A percentile compares a stretch with the other conserved stretches of the same genome.
phyloP scores from a whole-genome alignment of 2,888 invertebrate species.

The Synergus umbraculus region DNA sequence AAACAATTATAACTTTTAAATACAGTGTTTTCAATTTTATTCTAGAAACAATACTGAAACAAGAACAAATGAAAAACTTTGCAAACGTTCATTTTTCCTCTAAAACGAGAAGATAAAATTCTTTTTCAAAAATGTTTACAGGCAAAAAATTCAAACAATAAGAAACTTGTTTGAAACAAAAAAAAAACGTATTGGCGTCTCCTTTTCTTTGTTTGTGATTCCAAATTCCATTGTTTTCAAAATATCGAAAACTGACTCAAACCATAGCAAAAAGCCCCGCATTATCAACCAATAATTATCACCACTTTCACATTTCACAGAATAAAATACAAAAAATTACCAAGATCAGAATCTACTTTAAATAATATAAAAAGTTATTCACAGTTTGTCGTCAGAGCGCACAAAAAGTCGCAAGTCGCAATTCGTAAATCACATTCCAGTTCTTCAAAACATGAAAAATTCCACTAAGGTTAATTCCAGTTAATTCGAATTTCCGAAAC shows the following conservation, averaged over 20 bases:
- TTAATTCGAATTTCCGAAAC: neutral
- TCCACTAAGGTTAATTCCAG: neutral
- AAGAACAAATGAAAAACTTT: neutral
- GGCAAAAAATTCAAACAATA: neutral
- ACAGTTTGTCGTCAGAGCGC: conserved; percentile 12
- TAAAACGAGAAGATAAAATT: no score
- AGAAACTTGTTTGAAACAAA: neutral
- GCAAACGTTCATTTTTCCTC: neutral
- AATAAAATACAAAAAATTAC: neutral
- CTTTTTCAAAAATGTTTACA: neutral
- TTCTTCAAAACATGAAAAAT: neutral
- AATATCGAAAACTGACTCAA: neutral
- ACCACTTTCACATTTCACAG: neutral
- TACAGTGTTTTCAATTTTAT: neutral
- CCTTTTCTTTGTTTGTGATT: neutral
- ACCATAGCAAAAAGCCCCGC: neutral
- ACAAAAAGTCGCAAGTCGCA: neutral
- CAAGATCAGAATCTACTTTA: conserved; percentile 11
- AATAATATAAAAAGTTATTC: conserved; percentile 20
- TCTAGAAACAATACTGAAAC: neutral
- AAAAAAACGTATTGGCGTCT: neutral
- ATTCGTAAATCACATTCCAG: conserved; percentile 5
- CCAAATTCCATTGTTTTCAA: neutral
- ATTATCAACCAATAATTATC: neutral
- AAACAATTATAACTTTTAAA: neutral